Base-by-base conservation (phyloP, 2,113 vertebrate genomes). In the Apodemus speciosus region DNA sequence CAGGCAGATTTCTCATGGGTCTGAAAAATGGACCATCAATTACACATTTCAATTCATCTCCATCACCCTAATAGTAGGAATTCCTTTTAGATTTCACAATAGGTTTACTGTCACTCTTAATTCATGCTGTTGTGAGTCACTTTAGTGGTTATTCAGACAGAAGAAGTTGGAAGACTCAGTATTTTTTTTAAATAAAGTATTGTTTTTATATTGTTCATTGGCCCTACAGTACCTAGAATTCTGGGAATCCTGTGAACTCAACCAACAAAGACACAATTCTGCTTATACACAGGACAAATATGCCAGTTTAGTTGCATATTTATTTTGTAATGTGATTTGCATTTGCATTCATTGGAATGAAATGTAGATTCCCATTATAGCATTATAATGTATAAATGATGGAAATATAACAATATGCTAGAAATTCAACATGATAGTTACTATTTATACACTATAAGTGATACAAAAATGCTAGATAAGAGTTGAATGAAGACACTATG, bases 51-150 rank as follows among this genome's bases (percentile, higher is more conserved):
- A 87, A 30, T 87, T 35, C 53, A 85, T 15, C 72, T 95, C 84
- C 91, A 77, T 94, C 77, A 84, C 66, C 21, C 32, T 94, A 94
- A 95, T 60, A 72, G 89, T 56, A 90, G 81, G 94, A 96, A 95
- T 76, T 91, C 6, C 87, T 95, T 85, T 32, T 68, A 92, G 80
- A 90, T 85, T 95, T 93, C 76, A 81, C 88, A 95, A n/a, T 76
- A 86, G 86, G 80, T 56, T 92, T 88, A 94, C 68, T 79, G 84
- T 71, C 91, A 86, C 43, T 91, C 86, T 95, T 92, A 64, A 92
- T 95, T 79, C 89, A n/a, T 76, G 40, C 60, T 90, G 66, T 85
- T 77, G 60, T 85, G 93, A 92, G 46, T 71, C 94, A 49, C 35
- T 85, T 95, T 92, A 68, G 49, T 72, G 84, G 71, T 85, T 77